These are phyloP conservation scores for Brachionus rubens DNA, from an alignment of 1,140 invertebrate genomes.

Conservation along the genomic window DNA sequence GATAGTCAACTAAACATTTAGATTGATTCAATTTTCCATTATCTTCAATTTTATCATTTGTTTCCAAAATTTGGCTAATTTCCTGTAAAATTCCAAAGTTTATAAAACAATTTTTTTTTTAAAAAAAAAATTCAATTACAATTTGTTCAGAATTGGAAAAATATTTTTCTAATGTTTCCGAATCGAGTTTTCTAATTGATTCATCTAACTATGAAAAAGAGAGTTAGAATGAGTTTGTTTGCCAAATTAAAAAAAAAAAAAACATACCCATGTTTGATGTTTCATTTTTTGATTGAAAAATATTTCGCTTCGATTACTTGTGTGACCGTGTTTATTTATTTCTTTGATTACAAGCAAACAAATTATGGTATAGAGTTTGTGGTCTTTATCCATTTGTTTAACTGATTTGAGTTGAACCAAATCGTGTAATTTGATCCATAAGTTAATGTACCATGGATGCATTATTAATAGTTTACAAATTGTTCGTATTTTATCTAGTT, in stretches of 20 bases:
- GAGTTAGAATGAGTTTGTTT: background rate
- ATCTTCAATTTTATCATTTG: conserved; percentile 39
- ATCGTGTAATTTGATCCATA: conserved; percentile 42
- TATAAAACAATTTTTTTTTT: conserved; percentile 1
- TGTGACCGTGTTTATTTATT: conserved; percentile 32
- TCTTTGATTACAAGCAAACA: conserved; percentile 27
- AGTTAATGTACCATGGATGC: conserved; percentile 16
- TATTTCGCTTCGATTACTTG: conserved; percentile 1
- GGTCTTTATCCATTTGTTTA: background rate
- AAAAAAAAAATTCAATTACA: conserved; percentile 26
- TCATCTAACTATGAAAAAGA: conserved; percentile 20
- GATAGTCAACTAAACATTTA: background rate
- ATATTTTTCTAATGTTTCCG: conserved; percentile 5
- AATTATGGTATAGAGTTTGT: background rate
- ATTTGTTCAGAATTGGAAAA: background rate
- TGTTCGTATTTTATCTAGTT: conserved; percentile 2
- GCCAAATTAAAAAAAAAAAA: background rate
- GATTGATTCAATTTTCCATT: conserved; percentile 41
- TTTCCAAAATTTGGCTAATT: conserved; percentile 28
- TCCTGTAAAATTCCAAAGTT: conserved; percentile 8
- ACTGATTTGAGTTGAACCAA: background rate
- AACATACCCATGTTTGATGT: conserved; percentile 27
- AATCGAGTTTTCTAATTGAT: conserved; percentile 3
- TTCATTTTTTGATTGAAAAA: conserved; percentile 28
- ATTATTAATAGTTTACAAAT: conserved; percentile 6